A percentile compares a stretch with the other conserved stretches of the same genome.
Evolutionary conservation across 2,113 vertebrate genomes (phyloP).

Genomic region (Eretmochelys imbricata): DNA sequence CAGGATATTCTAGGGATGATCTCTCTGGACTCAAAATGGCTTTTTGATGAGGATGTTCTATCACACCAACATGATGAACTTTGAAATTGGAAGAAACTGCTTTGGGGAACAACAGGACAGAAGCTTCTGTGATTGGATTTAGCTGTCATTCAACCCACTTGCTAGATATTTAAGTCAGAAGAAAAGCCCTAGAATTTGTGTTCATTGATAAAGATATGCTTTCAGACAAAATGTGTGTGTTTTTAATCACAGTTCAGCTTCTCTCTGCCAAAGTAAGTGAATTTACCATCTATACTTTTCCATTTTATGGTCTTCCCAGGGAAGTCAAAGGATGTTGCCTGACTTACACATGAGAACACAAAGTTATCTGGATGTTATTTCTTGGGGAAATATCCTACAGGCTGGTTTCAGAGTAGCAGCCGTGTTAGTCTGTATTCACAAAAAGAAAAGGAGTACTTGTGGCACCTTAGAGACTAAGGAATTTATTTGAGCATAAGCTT

Average conservation of each 20-base stretch:
- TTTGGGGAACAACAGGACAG: background rate
- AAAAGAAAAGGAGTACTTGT: too few species aligned
- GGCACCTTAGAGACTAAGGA: too few species aligned
- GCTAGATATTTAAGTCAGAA: background rate
- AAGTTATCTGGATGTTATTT: background rate
- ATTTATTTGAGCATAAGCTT: too few species aligned
- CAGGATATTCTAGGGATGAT: background rate
- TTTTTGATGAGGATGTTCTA: background rate
- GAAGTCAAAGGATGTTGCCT: background rate
- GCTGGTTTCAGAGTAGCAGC: too few species aligned
- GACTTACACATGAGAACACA: background rate
- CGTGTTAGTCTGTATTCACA: too few species aligned
- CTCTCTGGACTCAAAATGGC: background rate
- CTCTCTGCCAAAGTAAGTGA: background rate
- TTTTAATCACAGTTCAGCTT: background rate
- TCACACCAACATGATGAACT: background rate
- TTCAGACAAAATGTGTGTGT: background rate
- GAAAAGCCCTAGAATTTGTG: background rate
- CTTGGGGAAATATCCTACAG: background rate
- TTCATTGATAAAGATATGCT: background rate
- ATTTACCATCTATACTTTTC: background rate
- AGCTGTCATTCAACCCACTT: background rate
- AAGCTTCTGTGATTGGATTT: background rate
- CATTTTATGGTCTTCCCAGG: background rate
- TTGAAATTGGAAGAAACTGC: background rate